A percentile compares a stretch with the other conserved stretches of the same genome.
Conservation (phyloP, 2,888 invertebrate genomes). For the Dromius quadrimaculatus region DNA sequence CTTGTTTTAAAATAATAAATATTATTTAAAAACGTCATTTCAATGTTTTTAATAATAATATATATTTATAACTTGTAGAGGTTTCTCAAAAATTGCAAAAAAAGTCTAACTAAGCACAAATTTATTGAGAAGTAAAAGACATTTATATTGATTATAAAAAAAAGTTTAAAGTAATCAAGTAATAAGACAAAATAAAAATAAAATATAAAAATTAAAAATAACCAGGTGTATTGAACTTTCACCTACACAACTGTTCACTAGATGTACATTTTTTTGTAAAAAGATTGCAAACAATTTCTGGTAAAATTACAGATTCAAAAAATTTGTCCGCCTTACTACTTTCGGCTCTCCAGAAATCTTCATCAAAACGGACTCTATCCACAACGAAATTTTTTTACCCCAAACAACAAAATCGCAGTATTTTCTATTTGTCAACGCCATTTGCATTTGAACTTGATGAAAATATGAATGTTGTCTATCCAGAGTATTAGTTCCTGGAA, state of each 20-base stretch:
- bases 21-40: too few species aligned
- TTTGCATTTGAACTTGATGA: not conserved
- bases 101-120: too few species aligned
- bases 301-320: not conserved
- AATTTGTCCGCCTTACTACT: not conserved
- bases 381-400: not conserved
- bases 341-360: not conserved
- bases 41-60: too few species aligned
- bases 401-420: conserved; percentile 13
- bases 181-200: too few species aligned
- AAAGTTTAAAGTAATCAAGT: too few species aligned
- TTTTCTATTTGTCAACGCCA: not conserved
- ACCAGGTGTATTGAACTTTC: too few species aligned
- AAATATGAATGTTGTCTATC: not conserved
- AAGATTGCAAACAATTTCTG: conserved; percentile 7
- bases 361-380: not conserved
- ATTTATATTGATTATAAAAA: too few species aligned
- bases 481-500: not conserved
- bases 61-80: too few species aligned
- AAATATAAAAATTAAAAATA: too few species aligned
- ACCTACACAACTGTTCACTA: not conserved
- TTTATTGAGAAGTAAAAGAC: too few species aligned
- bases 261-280: not conserved
- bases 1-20: too few species aligned
- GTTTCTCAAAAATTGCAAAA: too few species aligned